Percentiles rank a stretch among this genome's conserved stretches.
These are phyloP conservation scores for Zingel zingel DNA, from an alignment of 2,113 vertebrate genomes.

Conservation along the genomic window DNA sequence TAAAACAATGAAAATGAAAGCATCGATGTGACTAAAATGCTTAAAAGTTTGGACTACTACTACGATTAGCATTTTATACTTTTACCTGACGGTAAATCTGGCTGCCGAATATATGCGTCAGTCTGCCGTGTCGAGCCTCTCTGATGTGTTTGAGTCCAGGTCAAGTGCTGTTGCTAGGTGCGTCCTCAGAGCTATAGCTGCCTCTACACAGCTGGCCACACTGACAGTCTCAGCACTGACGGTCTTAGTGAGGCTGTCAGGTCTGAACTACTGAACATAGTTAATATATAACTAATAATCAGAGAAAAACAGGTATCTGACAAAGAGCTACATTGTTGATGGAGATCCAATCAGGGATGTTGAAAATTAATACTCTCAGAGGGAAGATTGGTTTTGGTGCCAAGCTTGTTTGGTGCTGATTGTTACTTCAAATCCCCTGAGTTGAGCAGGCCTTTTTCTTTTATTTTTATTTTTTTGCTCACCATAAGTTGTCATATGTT, in stretches of 20 bases:
- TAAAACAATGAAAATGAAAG: background rate
- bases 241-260: background rate
- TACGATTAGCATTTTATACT: background rate
- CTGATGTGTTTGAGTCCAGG: conserved; percentile 58
- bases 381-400: background rate
- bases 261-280: background rate
- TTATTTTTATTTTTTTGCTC: background rate
- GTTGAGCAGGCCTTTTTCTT: background rate
- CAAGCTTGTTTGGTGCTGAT: conserved; percentile 1
- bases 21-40: background rate
- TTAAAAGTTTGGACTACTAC: background rate
- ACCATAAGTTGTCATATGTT: background rate
- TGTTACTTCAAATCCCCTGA: background rate
- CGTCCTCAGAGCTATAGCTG: conserved; percentile 35
- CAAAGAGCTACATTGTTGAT: background rate
- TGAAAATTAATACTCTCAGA: background rate
- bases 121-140: conserved; percentile 28
- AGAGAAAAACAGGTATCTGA: background rate
- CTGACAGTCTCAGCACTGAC: background rate
- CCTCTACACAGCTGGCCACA: conserved; percentile 26
- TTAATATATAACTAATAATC: conserved; percentile 25
- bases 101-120: conserved; percentile 9
- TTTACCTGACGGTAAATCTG: conserved; percentile 14
- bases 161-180: conserved; percentile 61
- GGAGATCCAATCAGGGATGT: background rate